Percentiles rank a stretch among this genome's conserved stretches.
phyloP scores from a whole-genome alignment of 2,888 invertebrate genomes.

The Pyrochroa serraticornis region DNA sequence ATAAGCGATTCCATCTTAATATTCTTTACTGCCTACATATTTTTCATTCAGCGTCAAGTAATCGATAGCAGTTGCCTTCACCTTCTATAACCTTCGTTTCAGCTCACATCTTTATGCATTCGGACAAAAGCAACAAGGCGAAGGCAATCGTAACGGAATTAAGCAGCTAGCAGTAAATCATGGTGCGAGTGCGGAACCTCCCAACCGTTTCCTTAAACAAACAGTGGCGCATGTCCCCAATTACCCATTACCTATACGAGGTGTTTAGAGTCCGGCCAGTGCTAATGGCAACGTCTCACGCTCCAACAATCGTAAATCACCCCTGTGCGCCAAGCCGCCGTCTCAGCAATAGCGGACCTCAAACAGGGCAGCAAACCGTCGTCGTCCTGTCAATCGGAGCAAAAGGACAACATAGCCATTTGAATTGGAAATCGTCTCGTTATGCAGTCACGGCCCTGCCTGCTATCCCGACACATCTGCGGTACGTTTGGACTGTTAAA shows the following conservation, averaged over 20 bases:
- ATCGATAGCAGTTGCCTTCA: no score
- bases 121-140: no score
- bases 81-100: no score
- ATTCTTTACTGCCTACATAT: no score
- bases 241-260: conserved; percentile 54
- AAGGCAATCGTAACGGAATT: no score
- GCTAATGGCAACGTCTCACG: conserved; percentile 50
- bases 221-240: conserved; percentile 51
- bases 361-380: conserved; percentile 6
- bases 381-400: conserved; percentile 25
- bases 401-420: conserved; percentile 16
- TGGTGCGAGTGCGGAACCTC: conserved; percentile 39
- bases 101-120: no score
- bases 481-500: conserved; percentile 20
- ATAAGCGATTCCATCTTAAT: no score
- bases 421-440: conserved; percentile 31
- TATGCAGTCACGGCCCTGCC: conserved; percentile 26
- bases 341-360: neutral
- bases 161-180: conserved; percentile 32
- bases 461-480: conserved; percentile 10
- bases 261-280: conserved; percentile 47
- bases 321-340: conserved; percentile 22
- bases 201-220: conserved; percentile 50
- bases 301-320: conserved; percentile 49
- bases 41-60: no score